Base-by-base conservation (phyloP, 2,113 vertebrate genomes). In the Poeciliopsis prolifica region DNA sequence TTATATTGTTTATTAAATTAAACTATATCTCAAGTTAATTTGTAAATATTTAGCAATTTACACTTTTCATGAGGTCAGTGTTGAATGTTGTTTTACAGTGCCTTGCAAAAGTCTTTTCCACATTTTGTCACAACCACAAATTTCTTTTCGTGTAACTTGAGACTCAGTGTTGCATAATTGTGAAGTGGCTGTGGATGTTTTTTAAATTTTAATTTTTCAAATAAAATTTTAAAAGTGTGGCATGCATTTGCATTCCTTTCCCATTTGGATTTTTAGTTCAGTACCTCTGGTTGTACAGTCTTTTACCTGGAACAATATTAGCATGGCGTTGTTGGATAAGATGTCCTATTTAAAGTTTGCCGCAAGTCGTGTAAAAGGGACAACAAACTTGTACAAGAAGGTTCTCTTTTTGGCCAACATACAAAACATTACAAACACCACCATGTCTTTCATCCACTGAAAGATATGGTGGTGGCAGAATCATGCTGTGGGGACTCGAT, bases 21-120 rank as follows among this genome's bases (percentile, higher is more conserved):
- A 74, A 78, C 74, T 77, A 82, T 69, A 37, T 72, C 42, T 58
- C 51, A 24, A 24, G 60, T 85, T 75, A 75, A 33, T 71, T 82
- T 48, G 30, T 51, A 66, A 68, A 69, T 29, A 76, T 69, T 33
- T 67, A 65, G 68, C 5, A 2, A 19, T 19, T 22, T 7, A 54
- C 5, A n/a, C 17, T 19, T 54, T 54, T 58, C 24, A 58, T n/a
- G 51, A 58, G 22, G 24, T 58, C 2, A 3, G 51, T 22, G 6
- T 58, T 58, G 51, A 58, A n/a, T n/a, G 5, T 22, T 48, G 44
- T 24, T n/a, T 58, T 58, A n/a, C 51, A 24, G 51, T 58, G 22
- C 51, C 51, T 58, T n/a, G 51, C 7, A 58, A 58, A 7, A n/a
- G 51, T 54, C 48, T 54, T 54, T 54, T 54, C 48, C 48, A 54